Evolutionary conservation across 2,113 vertebrate species (phyloP).

Genomic region (Ophthalmolycus amberensis): DNA sequence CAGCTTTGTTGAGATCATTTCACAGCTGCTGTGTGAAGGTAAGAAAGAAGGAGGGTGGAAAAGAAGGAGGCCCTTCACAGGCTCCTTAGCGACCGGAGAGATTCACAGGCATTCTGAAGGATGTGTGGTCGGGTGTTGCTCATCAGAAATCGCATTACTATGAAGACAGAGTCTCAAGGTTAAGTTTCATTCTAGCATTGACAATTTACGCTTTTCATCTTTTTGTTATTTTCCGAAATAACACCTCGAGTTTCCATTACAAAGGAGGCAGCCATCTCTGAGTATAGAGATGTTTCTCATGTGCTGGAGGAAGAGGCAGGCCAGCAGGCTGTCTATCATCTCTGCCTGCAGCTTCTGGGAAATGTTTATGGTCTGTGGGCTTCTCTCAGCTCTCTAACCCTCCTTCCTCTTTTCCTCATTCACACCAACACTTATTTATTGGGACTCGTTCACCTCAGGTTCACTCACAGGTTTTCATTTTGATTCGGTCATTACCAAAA

Average conservation of each 20-base stretch:
- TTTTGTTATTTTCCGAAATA: slow-evolving; percentile 45
- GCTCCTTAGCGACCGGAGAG: background rate
- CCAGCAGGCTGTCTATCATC: slow-evolving; percentile 49
- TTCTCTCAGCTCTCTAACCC: slow-evolving; percentile 41
- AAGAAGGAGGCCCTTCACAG: slow-evolving; percentile 6
- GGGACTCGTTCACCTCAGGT: slow-evolving; percentile 45
- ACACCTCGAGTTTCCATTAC: slow-evolving; percentile 30
- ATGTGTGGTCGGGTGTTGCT: background rate
- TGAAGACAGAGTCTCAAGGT: slow-evolving; percentile 27
- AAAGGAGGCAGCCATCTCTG: slow-evolving; percentile 35
- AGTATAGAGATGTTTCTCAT: slow-evolving; percentile 56
- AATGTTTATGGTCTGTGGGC: slow-evolving; percentile 53
- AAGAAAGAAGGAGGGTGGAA: slow-evolving; percentile 13
- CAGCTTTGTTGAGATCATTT: slow-evolving; percentile 62
- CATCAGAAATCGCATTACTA: slow-evolving; percentile 5
- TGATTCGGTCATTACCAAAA: slow-evolving; percentile 33
- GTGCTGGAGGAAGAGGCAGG: slow-evolving; percentile 26
- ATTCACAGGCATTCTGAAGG: background rate
- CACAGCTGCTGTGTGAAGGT: slow-evolving; percentile 40
- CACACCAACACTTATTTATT: slow-evolving; percentile 38
- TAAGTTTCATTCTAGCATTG: slow-evolving; percentile 33
- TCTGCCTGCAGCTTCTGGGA: slow-evolving; percentile 48
- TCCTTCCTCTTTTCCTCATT: slow-evolving; percentile 38
- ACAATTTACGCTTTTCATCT: slow-evolving; percentile 48
- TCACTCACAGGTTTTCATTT: slow-evolving; percentile 54